Evolutionary conservation across 2,888 invertebrate species (phyloP), one percentile per base, ranked within the genome.

Genomic region (Papilio protenor): DNA sequence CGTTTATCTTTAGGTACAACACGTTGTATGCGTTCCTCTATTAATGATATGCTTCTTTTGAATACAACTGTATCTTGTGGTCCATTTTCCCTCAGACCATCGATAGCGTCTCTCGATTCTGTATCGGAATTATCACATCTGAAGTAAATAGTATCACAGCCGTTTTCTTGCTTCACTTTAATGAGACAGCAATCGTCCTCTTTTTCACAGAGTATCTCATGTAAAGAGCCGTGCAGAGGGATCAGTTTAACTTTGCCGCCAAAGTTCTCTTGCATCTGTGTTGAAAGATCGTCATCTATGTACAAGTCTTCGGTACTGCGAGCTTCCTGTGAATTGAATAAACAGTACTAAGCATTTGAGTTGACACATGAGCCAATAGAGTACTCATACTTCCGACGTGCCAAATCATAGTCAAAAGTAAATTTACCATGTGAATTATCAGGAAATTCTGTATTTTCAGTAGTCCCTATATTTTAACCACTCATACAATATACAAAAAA

Each of bases 241-340:
- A 94, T 91, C 57, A 94, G 86, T 80, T 92, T 91, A 79, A 94
- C 91, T 78, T 85, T 87, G 1, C 93, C 93, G 78, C 93, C 93
- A 83, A 94, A 94, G 84, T 91, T 92, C 76, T 94, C 94, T 80
- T 93, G 93, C 90, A 93, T 89, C 40, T 94, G 92, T 3, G 93
- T 90, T 1, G 94, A 93, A 55, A 95, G 85, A 81, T 95, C 95
- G 85, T 95, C 95, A 85, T 95, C 95, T 83, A 95, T 95, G 87
- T 95, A 95, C 73, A 95, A 85, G 83, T 95, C 95, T 81, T 95
- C 95, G n/a, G 95, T 95, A 85, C 95, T 95, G 85, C 90, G 90
- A 84, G 94, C 94, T 90, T 95, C 93, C 95, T 95, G 87, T 8
- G 75, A 71, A 69, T 64, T 14, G 47, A 70, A 75, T 14, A 73